Conservation (phyloP, 2,888 invertebrate genomes). For the Cryptus armator region DNA sequence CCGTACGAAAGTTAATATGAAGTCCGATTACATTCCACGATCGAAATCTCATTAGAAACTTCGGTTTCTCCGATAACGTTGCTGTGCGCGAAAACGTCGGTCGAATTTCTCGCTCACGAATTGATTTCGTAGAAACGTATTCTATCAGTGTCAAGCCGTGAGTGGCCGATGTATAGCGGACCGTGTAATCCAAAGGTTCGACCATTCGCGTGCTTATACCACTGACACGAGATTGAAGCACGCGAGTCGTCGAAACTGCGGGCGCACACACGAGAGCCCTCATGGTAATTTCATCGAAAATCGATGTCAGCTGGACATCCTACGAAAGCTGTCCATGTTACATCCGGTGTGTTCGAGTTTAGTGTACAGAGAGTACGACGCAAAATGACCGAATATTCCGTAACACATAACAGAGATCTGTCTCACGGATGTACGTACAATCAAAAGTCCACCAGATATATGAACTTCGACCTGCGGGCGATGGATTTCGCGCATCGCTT, state of each 20-base stretch:
- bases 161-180: constrained; percentile 1
- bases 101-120: constrained; percentile 23
- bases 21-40: constrained; percentile 12
- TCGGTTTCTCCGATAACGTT: constrained; percentile 17
- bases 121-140: constrained; percentile 24
- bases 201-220: constrained; percentile 51
- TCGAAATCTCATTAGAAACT: constrained; percentile 44
- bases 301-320: constrained; percentile 72
- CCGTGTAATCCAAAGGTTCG: constrained; percentile 35
- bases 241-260: constrained; percentile 24
- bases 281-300: constrained; percentile 81
- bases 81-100: not conserved
- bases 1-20: constrained; percentile 15
- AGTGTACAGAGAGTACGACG: constrained; percentile 11
- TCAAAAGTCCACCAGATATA: constrained; percentile 20
- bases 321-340: constrained; percentile 39
- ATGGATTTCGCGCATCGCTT: constrained; percentile 57
- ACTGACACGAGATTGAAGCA: constrained; percentile 31
- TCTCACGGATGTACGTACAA: constrained; percentile 17
- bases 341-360: constrained; percentile 50
- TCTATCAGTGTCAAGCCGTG: constrained; percentile 23
- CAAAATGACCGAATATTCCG: constrained; percentile 67
- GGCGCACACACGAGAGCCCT: constrained; percentile 70
- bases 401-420: constrained; percentile 59
- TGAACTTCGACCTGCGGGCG: constrained; percentile 12